These are phyloP conservation scores for Chelonoidis abingdonii DNA, from an alignment of 2,113 vertebrate species.

Conservation along the genomic window DNA sequence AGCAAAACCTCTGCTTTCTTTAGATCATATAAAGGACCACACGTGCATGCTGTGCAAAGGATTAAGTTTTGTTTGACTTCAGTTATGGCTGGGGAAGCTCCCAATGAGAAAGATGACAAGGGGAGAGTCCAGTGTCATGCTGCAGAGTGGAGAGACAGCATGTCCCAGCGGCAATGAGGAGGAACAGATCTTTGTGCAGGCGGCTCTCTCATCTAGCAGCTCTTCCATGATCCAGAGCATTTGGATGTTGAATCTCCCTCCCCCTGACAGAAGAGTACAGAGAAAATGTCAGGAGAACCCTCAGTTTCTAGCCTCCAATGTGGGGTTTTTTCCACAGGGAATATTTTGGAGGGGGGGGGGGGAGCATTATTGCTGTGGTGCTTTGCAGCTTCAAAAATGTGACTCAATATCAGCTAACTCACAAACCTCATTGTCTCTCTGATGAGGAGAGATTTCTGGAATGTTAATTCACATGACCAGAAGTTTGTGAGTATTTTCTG, in stretches of 20 bases:
- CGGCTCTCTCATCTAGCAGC: background rate
- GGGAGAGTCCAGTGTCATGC: background rate
- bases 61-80: background rate
- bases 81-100: background rate
- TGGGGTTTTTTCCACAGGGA: background rate
- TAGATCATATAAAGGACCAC: background rate
- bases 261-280: background rate
- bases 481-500: background rate
- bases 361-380: background rate
- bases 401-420: background rate
- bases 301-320: background rate
- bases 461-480: background rate
- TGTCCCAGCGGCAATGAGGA: background rate
- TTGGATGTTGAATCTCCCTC: background rate
- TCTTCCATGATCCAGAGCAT: background rate
- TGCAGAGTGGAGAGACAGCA: background rate
- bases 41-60: background rate
- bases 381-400: background rate
- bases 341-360: background rate
- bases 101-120: background rate
- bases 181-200: background rate
- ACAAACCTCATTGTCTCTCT: background rate
- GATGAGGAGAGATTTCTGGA: background rate
- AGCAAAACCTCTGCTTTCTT: background rate
- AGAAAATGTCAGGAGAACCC: background rate